Evolutionary conservation across 2,113 vertebrate species (phyloP).

Genomic region (Neotoma lepida): DNA sequence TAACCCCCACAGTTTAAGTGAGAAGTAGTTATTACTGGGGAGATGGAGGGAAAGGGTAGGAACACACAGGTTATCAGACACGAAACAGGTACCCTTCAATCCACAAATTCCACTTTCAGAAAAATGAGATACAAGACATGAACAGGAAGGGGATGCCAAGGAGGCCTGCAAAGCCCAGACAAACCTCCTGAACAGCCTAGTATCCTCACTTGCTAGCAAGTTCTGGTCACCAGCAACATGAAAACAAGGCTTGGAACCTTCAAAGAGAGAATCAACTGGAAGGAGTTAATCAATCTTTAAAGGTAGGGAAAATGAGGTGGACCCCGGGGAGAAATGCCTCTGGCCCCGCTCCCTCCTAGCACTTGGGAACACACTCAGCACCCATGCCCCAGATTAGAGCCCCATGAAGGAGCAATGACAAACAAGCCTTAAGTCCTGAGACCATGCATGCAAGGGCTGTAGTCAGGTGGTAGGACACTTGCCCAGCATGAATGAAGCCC

Average conservation of each 20-base stretch:
- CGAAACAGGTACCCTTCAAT: not conserved
- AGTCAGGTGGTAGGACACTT: not conserved
- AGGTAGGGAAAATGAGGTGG: not conserved
- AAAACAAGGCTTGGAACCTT: not conserved
- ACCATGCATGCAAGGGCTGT: no score
- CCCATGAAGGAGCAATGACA: not conserved
- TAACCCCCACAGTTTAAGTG: not conserved
- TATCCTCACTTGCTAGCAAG: not conserved
- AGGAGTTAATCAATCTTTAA: not conserved
- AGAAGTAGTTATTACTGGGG: not conserved
- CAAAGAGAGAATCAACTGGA: not conserved
- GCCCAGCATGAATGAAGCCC: not conserved
- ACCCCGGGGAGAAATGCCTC: not conserved
- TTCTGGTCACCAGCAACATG: constrained; percentile 23
- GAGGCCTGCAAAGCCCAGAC: not conserved
- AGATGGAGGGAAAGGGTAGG: not conserved
- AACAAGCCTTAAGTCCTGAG: not conserved
- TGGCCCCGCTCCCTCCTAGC: not conserved
- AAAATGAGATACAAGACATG: not conserved
- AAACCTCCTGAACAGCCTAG: not conserved
- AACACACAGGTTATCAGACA: rapidly evolving
- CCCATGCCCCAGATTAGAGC: not conserved
- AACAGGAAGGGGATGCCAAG: not conserved
- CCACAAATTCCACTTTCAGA: not conserved
- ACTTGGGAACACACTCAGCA: not conserved